Evolutionary conservation across 2,797 vertebrate species (phyloP), one percentile per base, ranked within the genome.

Genomic region (Mastacembelus armatus): DNA sequence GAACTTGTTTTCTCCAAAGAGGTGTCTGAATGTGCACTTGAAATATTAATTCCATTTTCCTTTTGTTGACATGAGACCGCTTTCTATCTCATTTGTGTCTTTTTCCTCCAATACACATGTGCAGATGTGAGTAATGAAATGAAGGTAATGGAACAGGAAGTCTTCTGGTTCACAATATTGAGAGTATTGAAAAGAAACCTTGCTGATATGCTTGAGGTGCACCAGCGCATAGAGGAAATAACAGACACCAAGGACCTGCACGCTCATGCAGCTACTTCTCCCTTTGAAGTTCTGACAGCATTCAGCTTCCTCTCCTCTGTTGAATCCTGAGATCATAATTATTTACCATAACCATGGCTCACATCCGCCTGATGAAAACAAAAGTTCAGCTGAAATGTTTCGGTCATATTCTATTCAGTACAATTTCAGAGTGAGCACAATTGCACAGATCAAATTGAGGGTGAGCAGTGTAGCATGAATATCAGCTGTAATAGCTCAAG

Each of bases 221-320:
- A 59, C 52, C 7, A 54, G 64, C 14, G 4, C 66, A 78, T 54
- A 36, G 75, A 85, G 78, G 78, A 87, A 89, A 83, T 74, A 88
- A 74, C 68, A 85, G 66, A 77, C 70, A 77, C 64, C 60, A 2
- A 88, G 70, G 71, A 84, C 81, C 71, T 56, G 79, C 71, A 77
- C 69, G 39, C 74, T 77, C 71, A 66, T 60, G 71, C 76, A 74
- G 75, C 69, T 52, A 45, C 78, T 66, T 67, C 81, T 80, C 51
- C 78, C 83, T 90, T 89, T 85, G 85, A 89, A 91, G 85, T 85
- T 81, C 81, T 85, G 77, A 88, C 85, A 81, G 80, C 66, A 22
- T 85, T 85, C 56, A 49, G 55, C 76, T 85, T 78, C 83, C 63
- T 78, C 69, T 72, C 61, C 74, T 66, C 75, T 38, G 24, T 26